Evolutionary conservation across 2,113 vertebrate species (phyloP).

Genomic region (Toxotes chatareus): DNA sequence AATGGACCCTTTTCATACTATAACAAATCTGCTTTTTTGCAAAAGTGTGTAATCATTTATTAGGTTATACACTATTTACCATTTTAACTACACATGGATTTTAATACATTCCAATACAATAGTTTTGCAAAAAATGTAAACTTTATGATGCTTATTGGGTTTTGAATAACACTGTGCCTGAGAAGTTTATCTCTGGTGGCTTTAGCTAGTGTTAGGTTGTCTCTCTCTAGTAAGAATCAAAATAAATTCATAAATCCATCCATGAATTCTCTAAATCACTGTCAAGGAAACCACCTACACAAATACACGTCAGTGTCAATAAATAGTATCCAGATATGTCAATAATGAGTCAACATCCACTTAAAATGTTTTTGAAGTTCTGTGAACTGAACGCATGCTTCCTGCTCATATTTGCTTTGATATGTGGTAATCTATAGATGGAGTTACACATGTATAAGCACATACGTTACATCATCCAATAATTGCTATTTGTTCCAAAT

Average conservation of each 20-base stretch:
- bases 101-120: neutral
- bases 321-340: neutral
- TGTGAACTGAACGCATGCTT: neutral
- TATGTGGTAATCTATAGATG: neutral
- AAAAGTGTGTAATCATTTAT: neutral
- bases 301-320: neutral
- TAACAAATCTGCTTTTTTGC: neutral
- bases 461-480: neutral
- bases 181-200: neutral
- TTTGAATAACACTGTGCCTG: neutral
- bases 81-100: neutral
- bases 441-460: neutral
- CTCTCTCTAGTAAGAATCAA: constrained; percentile 22
- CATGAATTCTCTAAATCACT: constrained; percentile 40
- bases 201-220: neutral
- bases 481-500: neutral
- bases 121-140: neutral
- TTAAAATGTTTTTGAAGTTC: neutral
- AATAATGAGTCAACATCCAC: neutral
- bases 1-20: neutral
- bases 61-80: neutral
- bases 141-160: too few species aligned
- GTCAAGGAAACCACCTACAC: neutral
- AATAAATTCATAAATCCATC: constrained; percentile 40
- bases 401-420: neutral